Evolutionary conservation across 2,113 vertebrate genomes (phyloP), one percentile per base, ranked within the genome.

Genomic region (Oceanites oceanicus): DNA sequence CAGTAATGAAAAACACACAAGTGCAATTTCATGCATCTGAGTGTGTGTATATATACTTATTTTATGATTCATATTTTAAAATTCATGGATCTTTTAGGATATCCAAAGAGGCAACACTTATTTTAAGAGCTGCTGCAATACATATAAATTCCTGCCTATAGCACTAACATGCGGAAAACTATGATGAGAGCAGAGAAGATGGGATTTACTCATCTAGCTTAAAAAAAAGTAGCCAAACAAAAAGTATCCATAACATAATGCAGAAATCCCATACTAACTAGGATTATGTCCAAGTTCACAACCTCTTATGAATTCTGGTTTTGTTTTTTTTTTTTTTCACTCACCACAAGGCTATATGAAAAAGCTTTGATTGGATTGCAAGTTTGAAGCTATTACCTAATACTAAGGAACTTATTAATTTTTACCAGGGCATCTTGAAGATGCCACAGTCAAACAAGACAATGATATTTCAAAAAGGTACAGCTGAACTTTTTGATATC

Each of bases 11-110:
- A 97, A 92, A 73, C 34, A 85, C 22, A 26, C 32, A 92, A 91
- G 73, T 62, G 47, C 49, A 83, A 76, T 84, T 78, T 87, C 53
- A 72, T 72, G 50, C 45, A 71, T 78, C 59, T 86, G 1, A 68
- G 50, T 79, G 19, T 80, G 2, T 52, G 8, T 45, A 38, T 29
- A 67, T 36, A 45, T 9, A 59, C 26, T 70, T 55, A 27, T 71
- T 77, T 88, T 94, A 71, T 47, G 52, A 73, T 80, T 76, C 27
- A 56, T 74, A 82, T 75, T 90, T 88, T 85, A 84, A 94, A 95
- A 86, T 81, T 86, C 61, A 91, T 67, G 32, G 40, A 89, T 88
- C 62, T 93, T 88, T 89, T 80, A 94, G 63, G 49, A 59, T 42
- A 86, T 50, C 36, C 21, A 72, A 90, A 88, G n/a, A 87, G 17